Base-by-base conservation (phyloP, 2,113 vertebrate species). In the Thermophis baileyi region DNA sequence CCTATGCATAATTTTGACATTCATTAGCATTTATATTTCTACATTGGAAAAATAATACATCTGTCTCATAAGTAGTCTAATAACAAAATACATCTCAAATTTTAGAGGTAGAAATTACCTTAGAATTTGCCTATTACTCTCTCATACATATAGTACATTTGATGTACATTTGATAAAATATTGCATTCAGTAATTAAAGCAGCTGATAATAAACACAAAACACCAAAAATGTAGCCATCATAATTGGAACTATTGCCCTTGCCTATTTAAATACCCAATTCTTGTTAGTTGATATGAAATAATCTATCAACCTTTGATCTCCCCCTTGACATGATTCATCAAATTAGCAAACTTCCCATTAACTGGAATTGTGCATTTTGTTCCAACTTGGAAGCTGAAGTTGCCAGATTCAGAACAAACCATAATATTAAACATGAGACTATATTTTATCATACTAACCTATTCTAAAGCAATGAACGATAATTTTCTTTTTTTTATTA, bases 71-170 rank as follows among this genome's bases (percentile, higher is more conserved):
- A 92, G 91, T 97, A 96, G 97, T 95, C 95, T 97, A 97, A 97
- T 98, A 98, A 96, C 95, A 97, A 98, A 97, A 96, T 97, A 97
- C 95, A 97, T 94, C 89, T 94, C 96, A 94, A 97, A 96, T 90
- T 97, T 97, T 96, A 95, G 95, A 96, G 97, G 96, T 97, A 98
- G 96, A 97, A 57, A 97, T 97, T 96, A 97, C 94, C 97, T 96
- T 97, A 96, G 94, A 93, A 93, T 97, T 96, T 94, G 92, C 88
- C 94, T 97, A 96, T 91, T 96, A 87, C 95, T 96, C 92, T 96
- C 95, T 96, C 93, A 96, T 97, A 60, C 25, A 95, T 96, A 96
- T 95, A 97, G 94, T 94, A 95, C 95, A 96, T 96, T 95, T 95
- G 96, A 96, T 88, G 63, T 94, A 96, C 95, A 96, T 93, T 94